Evolutionary conservation across 2,888 invertebrate species (phyloP).

Genomic region (Tenthredo livida): DNA sequence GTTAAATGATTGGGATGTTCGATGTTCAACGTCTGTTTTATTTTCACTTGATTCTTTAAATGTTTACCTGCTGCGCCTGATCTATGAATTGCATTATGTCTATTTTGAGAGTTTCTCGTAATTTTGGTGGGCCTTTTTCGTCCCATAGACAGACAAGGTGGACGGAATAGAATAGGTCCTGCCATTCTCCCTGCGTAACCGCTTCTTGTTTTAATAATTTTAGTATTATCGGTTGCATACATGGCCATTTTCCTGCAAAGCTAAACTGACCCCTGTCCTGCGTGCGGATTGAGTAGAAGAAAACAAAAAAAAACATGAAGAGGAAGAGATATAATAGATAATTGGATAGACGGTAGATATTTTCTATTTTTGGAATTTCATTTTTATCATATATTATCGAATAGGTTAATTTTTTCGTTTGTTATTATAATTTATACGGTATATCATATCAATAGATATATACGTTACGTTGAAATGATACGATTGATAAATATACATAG

Average conservation of each 20-base stretch:
- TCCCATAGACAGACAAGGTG: conserved; percentile 99
- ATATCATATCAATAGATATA: background rate
- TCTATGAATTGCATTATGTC: conserved; percentile 97
- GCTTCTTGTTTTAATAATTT: conserved; percentile 96
- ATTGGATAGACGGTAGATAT: background rate
- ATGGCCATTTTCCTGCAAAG: conserved; percentile 98
- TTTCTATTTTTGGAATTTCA: background rate
- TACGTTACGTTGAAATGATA: background rate
- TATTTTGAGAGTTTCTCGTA: conserved; percentile 92
- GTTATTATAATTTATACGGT: background rate
- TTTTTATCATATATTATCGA: background rate
- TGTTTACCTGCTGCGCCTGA: conserved; percentile 88
- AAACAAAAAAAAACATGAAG: background rate
- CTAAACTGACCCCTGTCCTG: conserved; percentile 90
- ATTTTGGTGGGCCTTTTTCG: conserved; percentile 94
- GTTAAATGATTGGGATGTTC: no score
- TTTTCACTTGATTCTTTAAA: background rate
- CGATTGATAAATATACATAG: background rate
- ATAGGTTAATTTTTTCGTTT: background rate
- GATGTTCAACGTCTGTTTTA: no score
- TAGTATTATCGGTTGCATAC: conserved; percentile 95
- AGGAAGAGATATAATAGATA: no score
- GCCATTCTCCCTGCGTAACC: conserved; percentile 97
- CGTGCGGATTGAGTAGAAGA: conserved; percentile 62
- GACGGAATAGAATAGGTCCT: conserved; percentile 97